Percentiles rank a stretch among this genome's conserved stretches.
Evolutionary conservation across 30 jellyfish, hydroid and myxozoan genomes (phyloP).

Genomic region (Morbakka virulenta): DNA sequence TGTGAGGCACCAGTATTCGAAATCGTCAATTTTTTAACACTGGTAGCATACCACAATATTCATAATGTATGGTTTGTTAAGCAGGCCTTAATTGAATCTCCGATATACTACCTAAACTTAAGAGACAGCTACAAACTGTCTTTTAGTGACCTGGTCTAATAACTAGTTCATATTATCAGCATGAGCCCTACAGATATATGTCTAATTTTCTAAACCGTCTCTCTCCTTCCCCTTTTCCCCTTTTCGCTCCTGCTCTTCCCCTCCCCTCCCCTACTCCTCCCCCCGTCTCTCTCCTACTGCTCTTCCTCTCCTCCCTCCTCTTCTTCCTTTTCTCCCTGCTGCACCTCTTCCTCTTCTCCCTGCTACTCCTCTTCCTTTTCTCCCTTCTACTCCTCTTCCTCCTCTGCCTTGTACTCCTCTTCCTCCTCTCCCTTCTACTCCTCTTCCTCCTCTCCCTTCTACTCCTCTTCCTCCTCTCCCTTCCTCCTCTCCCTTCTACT

Average conservation of each 20-base stretch:
- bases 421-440: background rate
- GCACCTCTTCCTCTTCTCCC: background rate
- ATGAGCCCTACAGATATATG: background rate
- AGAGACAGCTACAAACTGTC: too few species aligned
- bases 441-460: background rate
- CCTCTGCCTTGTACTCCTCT: background rate
- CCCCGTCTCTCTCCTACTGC: background rate
- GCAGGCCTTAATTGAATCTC: too few species aligned
- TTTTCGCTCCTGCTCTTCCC: background rate
- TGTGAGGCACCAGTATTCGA: too few species aligned
- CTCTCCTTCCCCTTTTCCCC: background rate
- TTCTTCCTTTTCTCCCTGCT: background rate
- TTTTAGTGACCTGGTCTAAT: too few species aligned
- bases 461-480: too few species aligned
- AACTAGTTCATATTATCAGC: background rate
- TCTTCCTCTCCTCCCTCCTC: background rate
- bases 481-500: too few species aligned
- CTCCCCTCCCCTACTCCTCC: background rate
- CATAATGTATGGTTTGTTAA: background rate
- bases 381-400: conserved; percentile 1
- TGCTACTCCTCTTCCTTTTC: background rate
- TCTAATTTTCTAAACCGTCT: background rate
- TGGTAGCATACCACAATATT: too few species aligned
- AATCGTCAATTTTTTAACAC: too few species aligned
- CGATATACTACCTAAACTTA: too few species aligned